Base-by-base conservation (phyloP, 2,888 invertebrate genomes). In the Eupithecia dodoneata region DNA sequence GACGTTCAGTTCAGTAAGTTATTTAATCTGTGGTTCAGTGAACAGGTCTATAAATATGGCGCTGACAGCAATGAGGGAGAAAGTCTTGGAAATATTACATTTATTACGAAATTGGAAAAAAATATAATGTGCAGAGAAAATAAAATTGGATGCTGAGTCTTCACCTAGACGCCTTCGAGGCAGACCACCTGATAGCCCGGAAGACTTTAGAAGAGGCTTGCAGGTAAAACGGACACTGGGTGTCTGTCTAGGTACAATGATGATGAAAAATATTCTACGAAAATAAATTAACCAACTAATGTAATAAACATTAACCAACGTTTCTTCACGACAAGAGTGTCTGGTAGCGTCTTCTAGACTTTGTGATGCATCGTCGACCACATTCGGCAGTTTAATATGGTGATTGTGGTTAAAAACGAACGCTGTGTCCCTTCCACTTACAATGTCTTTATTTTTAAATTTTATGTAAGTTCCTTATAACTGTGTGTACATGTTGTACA, bases 41-140 rank as follows among this genome's bases (percentile, higher is more conserved):
- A 74, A 74, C 78, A 69, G 76, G 76, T 78, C 69, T 49, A 71
- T 72, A 69, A 52, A n/a, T 76, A 74, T 59, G 70, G 74, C 44
- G 71, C 45, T 44, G 73, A 55, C 73, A 55, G 45, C 47, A 71
- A 44, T 44, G 73, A 73, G 42, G 73, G 78, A 78, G 78, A 78
- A 78, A 78, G 75, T 75, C 47, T 71, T 49, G 41, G 41, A 71
- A 52, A 59, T 73, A 71, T 75, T 44, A 73, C 52, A 73, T 73
- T 74, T 72, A 52, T 55, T 73, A 75, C 45, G 69, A 41, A 41
- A 66, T 0, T 59, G 18, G 7, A 69, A 71, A 47, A 49, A 59
- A 69, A 74, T 42, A 66, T 4, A 66, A 41, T 42, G 15, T 42
- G 4, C 30, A 65, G 18, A 66, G 3, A 41, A 41, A 42, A 42